Evolutionary conservation across 2,888 invertebrate species (phyloP).

Genomic region (Coenonympha glycerion): DNA sequence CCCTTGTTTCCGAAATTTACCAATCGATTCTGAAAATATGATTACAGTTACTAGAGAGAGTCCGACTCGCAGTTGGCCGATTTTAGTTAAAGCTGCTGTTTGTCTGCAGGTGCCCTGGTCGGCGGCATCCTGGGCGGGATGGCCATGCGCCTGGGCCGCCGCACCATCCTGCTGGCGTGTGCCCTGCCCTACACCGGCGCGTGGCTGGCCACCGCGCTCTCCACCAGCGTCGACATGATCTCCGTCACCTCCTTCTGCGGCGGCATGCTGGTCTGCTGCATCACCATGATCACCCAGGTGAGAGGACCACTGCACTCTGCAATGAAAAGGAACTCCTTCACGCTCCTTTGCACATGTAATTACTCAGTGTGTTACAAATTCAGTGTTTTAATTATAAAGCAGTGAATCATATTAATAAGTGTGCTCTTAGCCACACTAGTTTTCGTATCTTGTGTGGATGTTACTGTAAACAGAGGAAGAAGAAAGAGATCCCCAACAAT

Average conservation of each 20-base stretch:
- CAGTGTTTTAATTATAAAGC: not conserved
- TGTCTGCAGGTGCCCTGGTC: constrained; percentile 81
- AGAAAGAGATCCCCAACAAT: not conserved
- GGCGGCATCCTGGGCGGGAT: constrained; percentile 88
- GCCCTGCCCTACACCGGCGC: constrained; percentile 83
- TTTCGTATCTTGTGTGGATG: not conserved
- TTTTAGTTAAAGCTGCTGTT: not conserved
- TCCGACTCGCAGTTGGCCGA: too few relatives aligned
- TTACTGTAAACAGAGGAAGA: not conserved
- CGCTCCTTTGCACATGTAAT: too few relatives aligned
- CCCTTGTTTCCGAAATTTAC: too few relatives aligned
- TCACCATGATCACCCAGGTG: constrained; percentile 84
- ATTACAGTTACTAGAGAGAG: too few relatives aligned
- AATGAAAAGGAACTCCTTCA: too few relatives aligned
- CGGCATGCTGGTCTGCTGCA: constrained; percentile 84
- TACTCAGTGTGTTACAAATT: too few relatives aligned
- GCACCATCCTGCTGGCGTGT: constrained; percentile 80
- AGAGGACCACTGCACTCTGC: too few relatives aligned
- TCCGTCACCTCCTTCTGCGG: constrained; percentile 87
- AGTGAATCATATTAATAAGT: not conserved
- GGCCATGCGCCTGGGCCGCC: constrained; percentile 83
- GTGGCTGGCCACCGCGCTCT: constrained; percentile 86
- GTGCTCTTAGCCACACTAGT: not conserved
- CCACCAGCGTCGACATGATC: constrained; percentile 83
- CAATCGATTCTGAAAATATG: too few relatives aligned